These are phyloP conservation scores for Sporophila hypoxantha DNA, from an alignment of 2,113 vertebrate species.

Conservation along the genomic window DNA sequence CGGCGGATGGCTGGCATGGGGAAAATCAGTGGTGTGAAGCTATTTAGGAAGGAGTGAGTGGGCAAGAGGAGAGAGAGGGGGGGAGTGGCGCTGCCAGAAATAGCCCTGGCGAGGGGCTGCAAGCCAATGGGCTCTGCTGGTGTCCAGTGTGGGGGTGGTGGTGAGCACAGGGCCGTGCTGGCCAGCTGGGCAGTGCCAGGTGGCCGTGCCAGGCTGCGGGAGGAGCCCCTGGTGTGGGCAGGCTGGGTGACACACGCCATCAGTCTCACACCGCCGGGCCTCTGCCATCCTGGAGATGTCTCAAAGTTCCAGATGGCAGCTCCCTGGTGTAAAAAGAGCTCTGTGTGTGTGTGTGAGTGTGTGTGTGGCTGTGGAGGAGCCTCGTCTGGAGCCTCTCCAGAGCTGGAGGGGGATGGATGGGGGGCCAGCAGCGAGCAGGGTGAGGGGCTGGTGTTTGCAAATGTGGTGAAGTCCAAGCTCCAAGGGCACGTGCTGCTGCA, in stretches of 20 bases:
- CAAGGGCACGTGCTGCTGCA: background rate
- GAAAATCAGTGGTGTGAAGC: background rate
- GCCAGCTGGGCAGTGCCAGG: background rate
- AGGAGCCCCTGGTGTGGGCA: background rate
- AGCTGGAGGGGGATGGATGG: background rate
- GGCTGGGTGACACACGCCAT: fast-evolving
- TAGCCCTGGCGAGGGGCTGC: background rate
- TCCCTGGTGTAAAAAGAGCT: background rate
- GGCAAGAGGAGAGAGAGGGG: background rate
- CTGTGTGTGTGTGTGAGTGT: background rate
- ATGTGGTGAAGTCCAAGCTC: background rate
- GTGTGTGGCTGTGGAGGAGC: background rate
- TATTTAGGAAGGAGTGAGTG: background rate
- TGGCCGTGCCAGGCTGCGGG: fast-evolving
- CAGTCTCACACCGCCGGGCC: background rate
- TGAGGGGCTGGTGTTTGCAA: background rate
- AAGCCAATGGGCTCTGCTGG: background rate
- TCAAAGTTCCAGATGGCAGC: background rate
- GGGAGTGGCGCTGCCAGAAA: background rate
- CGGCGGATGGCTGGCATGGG: background rate
- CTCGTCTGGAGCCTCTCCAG: background rate
- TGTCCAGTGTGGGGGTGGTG: background rate
- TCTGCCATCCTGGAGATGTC: background rate
- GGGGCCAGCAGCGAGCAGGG: fast-evolving
- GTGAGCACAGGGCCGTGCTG: background rate